A percentile compares a stretch with the other conserved stretches of the same genome.
These are phyloP conservation scores for Myripristis murdjan DNA, from an alignment of 2,797 vertebrate species.

Conservation along the genomic window DNA sequence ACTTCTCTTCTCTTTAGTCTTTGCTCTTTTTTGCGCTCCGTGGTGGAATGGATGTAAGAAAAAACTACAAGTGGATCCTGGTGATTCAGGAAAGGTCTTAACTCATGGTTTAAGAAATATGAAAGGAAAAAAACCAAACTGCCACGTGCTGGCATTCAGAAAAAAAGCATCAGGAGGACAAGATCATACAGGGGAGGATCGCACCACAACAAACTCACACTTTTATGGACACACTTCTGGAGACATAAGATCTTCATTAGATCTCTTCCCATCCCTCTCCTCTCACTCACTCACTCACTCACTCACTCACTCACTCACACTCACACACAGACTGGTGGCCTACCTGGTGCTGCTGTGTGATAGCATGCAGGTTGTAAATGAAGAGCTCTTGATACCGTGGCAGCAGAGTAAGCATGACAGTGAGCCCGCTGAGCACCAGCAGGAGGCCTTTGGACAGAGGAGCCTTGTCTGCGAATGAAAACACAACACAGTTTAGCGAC, in stretches of 20 bases:
- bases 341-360: constrained; percentile 92
- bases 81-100: not conserved
- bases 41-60: not conserved
- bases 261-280: too few species aligned
- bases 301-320: not conserved
- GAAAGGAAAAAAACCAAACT: not conserved
- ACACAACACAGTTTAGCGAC: constrained; percentile 9
- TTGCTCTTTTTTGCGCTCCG: too few species aligned
- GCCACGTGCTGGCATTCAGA: not conserved
- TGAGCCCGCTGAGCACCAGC: constrained; percentile 90
- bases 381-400: constrained; percentile 94
- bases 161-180: not conserved
- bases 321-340: not conserved
- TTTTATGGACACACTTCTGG: not conserved
- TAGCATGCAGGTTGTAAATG: constrained; percentile 89
- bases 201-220: too few species aligned
- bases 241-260: not conserved
- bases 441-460: constrained; percentile 95
- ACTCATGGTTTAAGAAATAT: not conserved
- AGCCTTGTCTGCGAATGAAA: constrained; percentile 90
- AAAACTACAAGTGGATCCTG: not conserved
- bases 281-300: not conserved
- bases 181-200: too few species aligned
- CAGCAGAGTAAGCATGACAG: constrained; percentile 91
- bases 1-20: too few species aligned